phyloP scores from a whole-genome alignment of 2,113 vertebrate species.

The Paramormyrops kingsleyae region DNA sequence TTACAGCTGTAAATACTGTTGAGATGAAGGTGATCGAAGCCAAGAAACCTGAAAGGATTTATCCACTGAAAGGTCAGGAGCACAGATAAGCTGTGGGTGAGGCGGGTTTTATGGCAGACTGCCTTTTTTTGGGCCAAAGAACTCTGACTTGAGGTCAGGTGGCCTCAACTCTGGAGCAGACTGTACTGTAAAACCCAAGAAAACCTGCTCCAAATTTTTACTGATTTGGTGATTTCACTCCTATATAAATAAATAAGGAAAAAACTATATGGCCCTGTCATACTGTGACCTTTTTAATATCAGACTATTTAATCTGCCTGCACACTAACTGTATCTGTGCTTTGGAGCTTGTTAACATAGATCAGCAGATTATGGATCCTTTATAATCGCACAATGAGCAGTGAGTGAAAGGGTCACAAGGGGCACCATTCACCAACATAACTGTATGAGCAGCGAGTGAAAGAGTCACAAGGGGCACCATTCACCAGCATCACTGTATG shows the following conservation, averaged over 20 bases:
- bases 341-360: background rate
- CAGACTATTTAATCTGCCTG: background rate
- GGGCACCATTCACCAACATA: background rate
- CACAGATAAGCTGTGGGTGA: constrained; percentile 2
- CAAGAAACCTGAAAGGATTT: background rate
- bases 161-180: background rate
- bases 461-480: background rate
- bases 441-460: background rate
- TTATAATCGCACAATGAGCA: background rate
- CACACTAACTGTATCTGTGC: too few relatives aligned
- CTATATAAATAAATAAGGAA: background rate
- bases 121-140: background rate
- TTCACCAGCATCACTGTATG: background rate
- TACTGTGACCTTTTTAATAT: background rate
- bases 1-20: constrained; percentile 2
- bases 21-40: background rate
- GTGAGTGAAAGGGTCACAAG: background rate
- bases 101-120: background rate
- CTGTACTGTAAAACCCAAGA: background rate
- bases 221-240: background rate
- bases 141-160: background rate
- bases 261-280: background rate
- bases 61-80: constrained; percentile 11
- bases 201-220: background rate
- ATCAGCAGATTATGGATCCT: background rate